Evolutionary conservation across 2,797 vertebrate species (phyloP).

Genomic region (Leptatherina wallacei): DNA sequence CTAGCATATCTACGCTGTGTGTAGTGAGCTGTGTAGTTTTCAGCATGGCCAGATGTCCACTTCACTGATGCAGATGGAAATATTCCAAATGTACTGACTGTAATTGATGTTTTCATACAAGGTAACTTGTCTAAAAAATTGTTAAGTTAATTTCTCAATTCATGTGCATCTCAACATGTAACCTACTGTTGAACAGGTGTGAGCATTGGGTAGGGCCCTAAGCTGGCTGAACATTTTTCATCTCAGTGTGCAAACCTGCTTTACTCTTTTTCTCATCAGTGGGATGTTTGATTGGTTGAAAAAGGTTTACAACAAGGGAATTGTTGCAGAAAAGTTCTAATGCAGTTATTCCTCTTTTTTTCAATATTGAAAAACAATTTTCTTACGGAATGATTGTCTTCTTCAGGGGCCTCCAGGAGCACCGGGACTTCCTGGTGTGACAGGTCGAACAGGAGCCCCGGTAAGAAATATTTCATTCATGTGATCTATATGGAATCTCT

Average conservation of each 20-base stretch:
- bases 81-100: slow-evolving; percentile 2
- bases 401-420: slow-evolving; percentile 88
- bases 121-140: background rate
- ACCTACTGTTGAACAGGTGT: background rate
- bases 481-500: slow-evolving; percentile 7
- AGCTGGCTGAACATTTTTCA: background rate
- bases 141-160: slow-evolving; percentile 1
- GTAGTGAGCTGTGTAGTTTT: background rate
- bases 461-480: slow-evolving; percentile 79
- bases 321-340: background rate
- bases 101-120: slow-evolving; percentile 20
- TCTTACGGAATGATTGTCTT: background rate
- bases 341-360: slow-evolving; percentile 7
- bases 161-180: slow-evolving; percentile 1
- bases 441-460: slow-evolving; percentile 86
- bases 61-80: background rate
- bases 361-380: background rate
- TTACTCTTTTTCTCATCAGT: background rate
- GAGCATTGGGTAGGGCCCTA: background rate
- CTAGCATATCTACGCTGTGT: slow-evolving; percentile 8
- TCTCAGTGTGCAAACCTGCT: background rate
- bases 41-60: background rate
- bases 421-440: slow-evolving; percentile 88
- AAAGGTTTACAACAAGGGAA: background rate
- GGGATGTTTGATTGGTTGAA: background rate